phyloP scores from a whole-genome alignment of 2,797 vertebrate species.

The Scolopax rusticola region DNA sequence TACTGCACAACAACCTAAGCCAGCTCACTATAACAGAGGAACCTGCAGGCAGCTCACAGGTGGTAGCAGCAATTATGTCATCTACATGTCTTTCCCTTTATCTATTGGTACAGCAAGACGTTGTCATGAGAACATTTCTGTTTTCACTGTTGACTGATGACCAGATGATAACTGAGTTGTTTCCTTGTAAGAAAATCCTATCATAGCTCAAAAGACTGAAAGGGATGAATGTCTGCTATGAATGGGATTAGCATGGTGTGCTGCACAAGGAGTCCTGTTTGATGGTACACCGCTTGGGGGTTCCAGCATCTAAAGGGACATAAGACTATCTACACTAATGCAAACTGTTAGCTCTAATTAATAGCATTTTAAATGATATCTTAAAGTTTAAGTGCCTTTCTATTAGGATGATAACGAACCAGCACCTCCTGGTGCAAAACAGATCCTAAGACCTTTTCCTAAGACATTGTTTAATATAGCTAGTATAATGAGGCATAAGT shows the following conservation, averaged over 20 bases:
- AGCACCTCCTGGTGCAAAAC: not conserved
- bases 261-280: not conserved
- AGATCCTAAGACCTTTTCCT: not conserved
- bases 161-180: not conserved
- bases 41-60: not conserved
- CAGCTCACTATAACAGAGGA: not conserved
- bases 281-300: rapidly evolving
- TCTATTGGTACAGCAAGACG: rapidly evolving
- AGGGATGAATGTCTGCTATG: not conserved
- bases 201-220: not conserved
- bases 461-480: not conserved
- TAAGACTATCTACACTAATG: not conserved
- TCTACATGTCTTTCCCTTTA: not conserved
- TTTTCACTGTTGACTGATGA: not conserved
- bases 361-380: not conserved
- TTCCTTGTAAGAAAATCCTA: not conserved
- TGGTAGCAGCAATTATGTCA: rapidly evolving
- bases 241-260: rapidly evolving
- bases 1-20: rapidly evolving
- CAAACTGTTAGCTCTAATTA: not conserved
- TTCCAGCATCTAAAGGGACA: not conserved
- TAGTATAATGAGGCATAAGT: not conserved
- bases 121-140: not conserved
- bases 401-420: not conserved
- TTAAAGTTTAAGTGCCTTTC: not conserved